A percentile compares a stretch with the other conserved stretches of the same genome.
phyloP scores from a whole-genome alignment of 2,113 vertebrate species.

The Egretta garzetta region DNA sequence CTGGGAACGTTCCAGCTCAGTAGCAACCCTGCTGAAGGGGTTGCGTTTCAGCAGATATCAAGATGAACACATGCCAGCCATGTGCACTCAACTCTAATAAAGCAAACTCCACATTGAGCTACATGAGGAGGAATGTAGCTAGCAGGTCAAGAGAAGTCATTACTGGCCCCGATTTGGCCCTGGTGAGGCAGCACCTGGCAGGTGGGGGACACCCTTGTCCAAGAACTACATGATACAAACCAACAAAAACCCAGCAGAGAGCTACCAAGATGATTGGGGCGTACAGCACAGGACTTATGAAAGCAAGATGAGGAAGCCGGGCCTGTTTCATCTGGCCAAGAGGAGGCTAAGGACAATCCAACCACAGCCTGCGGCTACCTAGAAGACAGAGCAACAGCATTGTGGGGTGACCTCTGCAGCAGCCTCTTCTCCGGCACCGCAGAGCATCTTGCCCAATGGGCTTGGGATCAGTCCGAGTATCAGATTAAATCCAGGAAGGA shows the following conservation, averaged over 20 bases:
- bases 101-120: neutral
- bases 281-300: neutral
- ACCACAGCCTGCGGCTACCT: neutral
- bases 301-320: rapidly evolving
- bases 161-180: neutral
- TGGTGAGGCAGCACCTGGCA: neutral
- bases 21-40: neutral
- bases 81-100: neutral
- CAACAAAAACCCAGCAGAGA: neutral
- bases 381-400: neutral
- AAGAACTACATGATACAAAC: neutral
- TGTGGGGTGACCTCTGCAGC: neutral
- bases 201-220: neutral
- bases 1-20: neutral
- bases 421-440: neutral
- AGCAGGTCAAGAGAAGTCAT: neutral
- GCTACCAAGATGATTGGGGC: neutral
- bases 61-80: neutral
- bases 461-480: neutral
- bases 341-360: neutral
- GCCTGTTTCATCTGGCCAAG: neutral
- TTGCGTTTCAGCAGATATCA: neutral
- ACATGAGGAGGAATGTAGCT: neutral
- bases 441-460: rapidly evolving
- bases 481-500: neutral